Conservation (phyloP, 2,797 vertebrate species). For the Micromesistius poutassou region DNA sequence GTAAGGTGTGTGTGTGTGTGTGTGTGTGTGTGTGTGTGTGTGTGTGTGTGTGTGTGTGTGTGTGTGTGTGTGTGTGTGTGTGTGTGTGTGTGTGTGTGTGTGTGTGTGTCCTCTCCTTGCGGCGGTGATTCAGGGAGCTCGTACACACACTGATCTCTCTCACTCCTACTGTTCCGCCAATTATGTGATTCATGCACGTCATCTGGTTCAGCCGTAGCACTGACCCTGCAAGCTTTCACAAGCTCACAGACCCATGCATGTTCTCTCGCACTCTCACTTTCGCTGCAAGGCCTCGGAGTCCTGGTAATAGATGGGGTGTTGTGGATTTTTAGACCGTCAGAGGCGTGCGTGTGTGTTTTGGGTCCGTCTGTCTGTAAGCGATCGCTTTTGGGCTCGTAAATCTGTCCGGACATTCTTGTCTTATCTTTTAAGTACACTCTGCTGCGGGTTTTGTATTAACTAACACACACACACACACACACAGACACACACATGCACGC, state of each 20-base stretch:
- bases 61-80: no score
- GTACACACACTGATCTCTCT: constrained; percentile 2
- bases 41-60: no score
- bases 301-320: constrained; percentile 6
- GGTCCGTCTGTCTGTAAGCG: background rate
- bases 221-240: background rate
- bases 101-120: background rate
- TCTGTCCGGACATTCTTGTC: constrained; percentile 31
- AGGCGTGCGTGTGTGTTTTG: background rate
- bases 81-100: constrained; percentile 1
- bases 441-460: constrained; percentile 13
- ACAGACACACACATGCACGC: no score
- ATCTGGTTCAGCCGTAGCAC: constrained; percentile 13
- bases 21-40: no score
- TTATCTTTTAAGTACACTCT: constrained; percentile 33
- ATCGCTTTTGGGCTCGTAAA: constrained; percentile 1
- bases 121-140: background rate
- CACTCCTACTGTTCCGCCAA: constrained; percentile 11
- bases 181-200: constrained; percentile 9
- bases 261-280: no score
- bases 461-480: background rate
- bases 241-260: background rate
- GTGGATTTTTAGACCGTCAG: background rate
- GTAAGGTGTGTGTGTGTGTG: constrained; percentile 17
- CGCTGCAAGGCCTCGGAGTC: background rate